Conservation (phyloP, 2,113 vertebrate genomes). For the Oncorhynchus mykiss region DNA sequence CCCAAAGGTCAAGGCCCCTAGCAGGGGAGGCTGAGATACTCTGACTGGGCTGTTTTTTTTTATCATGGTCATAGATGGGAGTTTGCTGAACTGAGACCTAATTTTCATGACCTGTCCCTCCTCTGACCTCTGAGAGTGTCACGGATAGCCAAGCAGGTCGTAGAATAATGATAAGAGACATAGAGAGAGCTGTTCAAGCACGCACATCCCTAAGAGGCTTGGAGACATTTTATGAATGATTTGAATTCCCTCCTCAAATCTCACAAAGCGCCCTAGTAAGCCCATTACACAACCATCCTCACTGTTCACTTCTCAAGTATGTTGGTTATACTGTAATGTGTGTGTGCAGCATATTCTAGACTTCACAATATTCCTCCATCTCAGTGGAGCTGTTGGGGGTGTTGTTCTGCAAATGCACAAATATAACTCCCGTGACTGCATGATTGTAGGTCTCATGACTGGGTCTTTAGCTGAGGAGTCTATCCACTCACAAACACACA, state of each 20-base stretch:
- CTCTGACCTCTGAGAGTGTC: background rate
- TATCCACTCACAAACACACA: background rate
- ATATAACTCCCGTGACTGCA: constrained; percentile 24
- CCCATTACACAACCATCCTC: background rate
- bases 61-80: background rate
- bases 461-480: constrained; percentile 3
- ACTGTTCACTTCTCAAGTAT: background rate
- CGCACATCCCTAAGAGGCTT: background rate
- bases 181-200: background rate
- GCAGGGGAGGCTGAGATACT: background rate
- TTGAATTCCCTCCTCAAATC: background rate
- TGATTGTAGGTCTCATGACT: constrained; percentile 10
- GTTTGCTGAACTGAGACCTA: background rate
- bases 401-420: constrained; percentile 9
- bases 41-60: background rate
- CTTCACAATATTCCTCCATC: background rate
- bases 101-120: background rate
- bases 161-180: background rate
- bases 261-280: background rate
- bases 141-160: background rate
- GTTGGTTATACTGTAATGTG: background rate
- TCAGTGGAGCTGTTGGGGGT: background rate
- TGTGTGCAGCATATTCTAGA: background rate
- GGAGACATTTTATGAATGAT: background rate
- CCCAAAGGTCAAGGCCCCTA: background rate